These are phyloP conservation scores for Clarias batrachus DNA, from an alignment of 2,113 vertebrate genomes.

Conservation along the genomic window DNA sequence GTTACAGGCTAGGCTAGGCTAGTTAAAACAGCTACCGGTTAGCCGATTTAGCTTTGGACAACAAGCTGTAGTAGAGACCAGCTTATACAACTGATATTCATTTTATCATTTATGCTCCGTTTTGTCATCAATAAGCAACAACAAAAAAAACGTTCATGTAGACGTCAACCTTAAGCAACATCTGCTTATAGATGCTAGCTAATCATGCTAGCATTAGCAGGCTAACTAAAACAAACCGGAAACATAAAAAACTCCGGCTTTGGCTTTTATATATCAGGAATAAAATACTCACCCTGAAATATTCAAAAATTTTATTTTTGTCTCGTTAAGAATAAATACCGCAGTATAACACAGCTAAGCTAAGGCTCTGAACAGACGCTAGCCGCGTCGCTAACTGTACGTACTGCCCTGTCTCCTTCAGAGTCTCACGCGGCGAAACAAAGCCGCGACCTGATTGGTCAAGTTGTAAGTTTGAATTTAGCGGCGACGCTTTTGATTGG, in stretches of 20 bases:
- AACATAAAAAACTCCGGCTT: neutral
- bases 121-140: neutral
- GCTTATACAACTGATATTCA: neutral
- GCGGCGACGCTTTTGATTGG: conserved; percentile 61
- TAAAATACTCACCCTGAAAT: conserved; percentile 9
- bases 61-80: neutral
- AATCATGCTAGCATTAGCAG: neutral
- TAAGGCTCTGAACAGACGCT: neutral
- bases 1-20: neutral
- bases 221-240: neutral
- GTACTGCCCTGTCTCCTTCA: neutral
- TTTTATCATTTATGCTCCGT: neutral
- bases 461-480: conserved; percentile 55
- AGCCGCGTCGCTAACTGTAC: neutral
- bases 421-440: neutral
- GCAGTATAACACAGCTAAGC: neutral
- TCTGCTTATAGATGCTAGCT: neutral
- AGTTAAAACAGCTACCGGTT: neutral
- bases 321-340: neutral
- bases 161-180: neutral
- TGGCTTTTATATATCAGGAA: neutral
- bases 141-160: neutral
- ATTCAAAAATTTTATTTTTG: rapidly evolving
- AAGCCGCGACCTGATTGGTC: conserved; percentile 61
- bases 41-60: neutral